Percentiles rank a stretch among this genome's conserved stretches.
phyloP scores from a whole-genome alignment of 2,888 invertebrate species.

The Tyria jacobaeae region DNA sequence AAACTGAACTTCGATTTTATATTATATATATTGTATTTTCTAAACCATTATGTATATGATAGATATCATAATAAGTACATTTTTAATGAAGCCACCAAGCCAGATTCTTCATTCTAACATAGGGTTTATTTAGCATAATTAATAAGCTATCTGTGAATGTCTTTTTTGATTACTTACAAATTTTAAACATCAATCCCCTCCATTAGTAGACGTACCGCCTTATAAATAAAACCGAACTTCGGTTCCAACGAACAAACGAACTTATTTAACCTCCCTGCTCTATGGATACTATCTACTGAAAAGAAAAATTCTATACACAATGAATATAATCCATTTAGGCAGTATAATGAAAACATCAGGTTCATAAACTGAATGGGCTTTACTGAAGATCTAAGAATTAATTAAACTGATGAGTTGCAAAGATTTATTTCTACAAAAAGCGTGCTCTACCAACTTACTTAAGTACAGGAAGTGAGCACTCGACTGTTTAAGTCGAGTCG shows the following conservation, averaged over 20 bases:
- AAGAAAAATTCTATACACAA: not conserved
- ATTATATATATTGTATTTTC: too few relatives aligned
- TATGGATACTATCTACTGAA: not conserved
- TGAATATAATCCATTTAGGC: conserved; percentile 10
- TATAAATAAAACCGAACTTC: not conserved
- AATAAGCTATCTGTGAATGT: not conserved
- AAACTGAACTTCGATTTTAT: too few relatives aligned
- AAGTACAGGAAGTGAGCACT: conserved; percentile 49
- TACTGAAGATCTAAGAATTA: conserved; percentile 25
- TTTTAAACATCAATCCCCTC: not conserved
- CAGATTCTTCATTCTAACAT: too few relatives aligned
- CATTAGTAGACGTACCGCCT: not conserved
- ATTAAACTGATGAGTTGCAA: conserved; percentile 32
- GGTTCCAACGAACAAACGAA: too few relatives aligned
- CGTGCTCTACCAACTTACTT: conserved; percentile 43
- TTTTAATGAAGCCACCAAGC: too few relatives aligned
- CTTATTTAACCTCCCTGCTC: not conserved
- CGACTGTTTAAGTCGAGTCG: conserved; percentile 59
- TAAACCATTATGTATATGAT: too few relatives aligned
- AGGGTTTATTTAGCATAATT: too few relatives aligned
- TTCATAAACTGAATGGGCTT: conserved; percentile 18
- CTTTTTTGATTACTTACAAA: not conserved
- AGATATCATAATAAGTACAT: too few relatives aligned
- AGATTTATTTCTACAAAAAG: conserved; percentile 41
- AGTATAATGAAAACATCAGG: conserved; percentile 11